phyloP scores from a whole-genome alignment of 2,888 invertebrate species.

The Apomyelois bistriatella region DNA sequence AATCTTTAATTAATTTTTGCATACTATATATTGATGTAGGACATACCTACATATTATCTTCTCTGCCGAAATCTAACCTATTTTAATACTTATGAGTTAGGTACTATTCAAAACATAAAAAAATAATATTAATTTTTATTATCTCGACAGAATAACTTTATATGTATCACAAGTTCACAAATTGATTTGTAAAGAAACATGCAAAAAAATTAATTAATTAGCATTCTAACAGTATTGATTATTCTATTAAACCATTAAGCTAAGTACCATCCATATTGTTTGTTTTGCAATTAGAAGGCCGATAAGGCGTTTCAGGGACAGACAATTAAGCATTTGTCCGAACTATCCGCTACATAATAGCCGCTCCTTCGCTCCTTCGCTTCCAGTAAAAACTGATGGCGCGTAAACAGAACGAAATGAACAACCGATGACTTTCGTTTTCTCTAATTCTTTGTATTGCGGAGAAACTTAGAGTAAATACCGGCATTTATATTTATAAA shows the following conservation, averaged over 20 bases:
- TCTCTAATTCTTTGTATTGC: conserved; percentile 62
- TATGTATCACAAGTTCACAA: too few species aligned
- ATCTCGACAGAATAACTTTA: too few species aligned
- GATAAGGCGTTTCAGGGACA: conserved; percentile 22
- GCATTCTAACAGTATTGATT: too few species aligned
- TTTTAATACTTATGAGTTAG: too few species aligned
- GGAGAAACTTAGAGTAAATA: conserved; percentile 24
- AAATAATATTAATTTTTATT: too few species aligned
- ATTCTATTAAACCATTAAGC: not conserved
- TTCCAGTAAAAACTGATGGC: conserved; percentile 60
- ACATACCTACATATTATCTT: too few species aligned
- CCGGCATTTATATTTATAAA: not conserved
- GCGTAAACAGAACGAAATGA: conserved; percentile 67
- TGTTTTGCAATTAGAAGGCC: conserved; percentile 3
- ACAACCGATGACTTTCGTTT: conserved; percentile 70
- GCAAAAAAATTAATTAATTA: too few species aligned
- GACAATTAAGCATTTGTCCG: conserved; percentile 46
- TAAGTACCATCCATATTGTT: not conserved
- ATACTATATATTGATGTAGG: too few species aligned
- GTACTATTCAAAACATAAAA: too few species aligned
- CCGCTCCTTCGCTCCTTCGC: conserved; percentile 43
- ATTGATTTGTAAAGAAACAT: too few species aligned
- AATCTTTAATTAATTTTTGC: too few species aligned
- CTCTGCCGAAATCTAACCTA: too few species aligned
- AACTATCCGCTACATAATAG: conserved; percentile 47